Conservation (phyloP, 2,888 invertebrate genomes). For the Clistopyga incitator region DNA sequence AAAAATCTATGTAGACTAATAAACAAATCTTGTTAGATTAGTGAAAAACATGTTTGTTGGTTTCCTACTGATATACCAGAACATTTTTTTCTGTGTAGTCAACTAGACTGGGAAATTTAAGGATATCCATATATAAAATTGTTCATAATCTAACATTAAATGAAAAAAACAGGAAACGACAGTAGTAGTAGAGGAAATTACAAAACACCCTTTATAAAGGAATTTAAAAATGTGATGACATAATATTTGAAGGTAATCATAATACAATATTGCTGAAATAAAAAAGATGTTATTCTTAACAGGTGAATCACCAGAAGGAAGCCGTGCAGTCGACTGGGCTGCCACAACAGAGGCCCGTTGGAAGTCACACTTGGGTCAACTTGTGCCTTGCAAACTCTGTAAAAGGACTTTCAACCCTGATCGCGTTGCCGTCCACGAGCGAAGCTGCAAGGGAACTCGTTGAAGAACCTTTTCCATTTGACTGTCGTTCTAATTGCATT, state of each 20-base stretch:
- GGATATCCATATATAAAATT: too few species aligned
- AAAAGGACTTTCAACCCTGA: slow-evolving; percentile 88
- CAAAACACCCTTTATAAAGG: too few species aligned
- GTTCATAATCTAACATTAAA: too few species aligned
- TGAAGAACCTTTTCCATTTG: slow-evolving; percentile 35
- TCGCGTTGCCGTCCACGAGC: slow-evolving; percentile 86
- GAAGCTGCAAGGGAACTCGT: slow-evolving; percentile 84
- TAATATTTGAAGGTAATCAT: neutral
- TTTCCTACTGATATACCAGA: too few species aligned
- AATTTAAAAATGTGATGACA: neutral
- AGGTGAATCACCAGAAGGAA: slow-evolving; percentile 72
- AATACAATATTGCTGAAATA: neutral
- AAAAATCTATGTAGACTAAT: too few species aligned
- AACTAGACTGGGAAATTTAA: too few species aligned
- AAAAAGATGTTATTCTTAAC: slow-evolving; percentile 26
- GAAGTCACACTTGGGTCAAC: slow-evolving; percentile 85
- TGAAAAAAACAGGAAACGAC: too few species aligned
- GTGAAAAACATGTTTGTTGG: too few species aligned
- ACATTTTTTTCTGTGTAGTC: too few species aligned
- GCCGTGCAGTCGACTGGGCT: slow-evolving; percentile 74
- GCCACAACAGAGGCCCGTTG: slow-evolving; percentile 85
- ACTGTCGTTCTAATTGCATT: neutral
- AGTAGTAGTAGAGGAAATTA: too few species aligned
- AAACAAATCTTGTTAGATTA: too few species aligned
- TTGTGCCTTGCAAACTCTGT: slow-evolving; percentile 87